Conservation (phyloP, 2,113 vertebrate species). For the Pogona vitticeps region DNA sequence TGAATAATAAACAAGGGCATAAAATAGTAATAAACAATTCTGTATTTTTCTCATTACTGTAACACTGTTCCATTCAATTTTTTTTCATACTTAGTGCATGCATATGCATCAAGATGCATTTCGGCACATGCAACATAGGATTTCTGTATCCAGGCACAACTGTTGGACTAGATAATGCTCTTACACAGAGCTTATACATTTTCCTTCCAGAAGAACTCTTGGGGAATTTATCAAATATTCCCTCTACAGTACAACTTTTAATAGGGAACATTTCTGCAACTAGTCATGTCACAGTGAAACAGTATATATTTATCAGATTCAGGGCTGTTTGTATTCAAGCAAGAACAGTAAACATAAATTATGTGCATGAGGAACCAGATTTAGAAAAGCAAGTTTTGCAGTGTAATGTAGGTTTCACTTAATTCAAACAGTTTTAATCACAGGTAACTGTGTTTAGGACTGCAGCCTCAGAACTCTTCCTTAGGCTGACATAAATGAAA, state of each 20-base stretch:
- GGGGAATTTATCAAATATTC: background rate
- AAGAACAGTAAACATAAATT: background rate
- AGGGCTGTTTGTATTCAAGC: background rate
- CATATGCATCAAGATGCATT: constrained; percentile 7
- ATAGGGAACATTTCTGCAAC: constrained; percentile 3
- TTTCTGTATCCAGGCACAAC: background rate
- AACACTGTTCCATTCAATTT: constrained; percentile 51
- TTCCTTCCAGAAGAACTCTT: constrained; percentile 6
- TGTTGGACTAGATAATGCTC: background rate
- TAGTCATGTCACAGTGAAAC: background rate
- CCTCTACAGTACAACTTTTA: background rate
- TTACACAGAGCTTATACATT: background rate
- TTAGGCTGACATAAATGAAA: background rate
- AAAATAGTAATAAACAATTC: constrained; percentile 70
- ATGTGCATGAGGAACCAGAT: background rate
- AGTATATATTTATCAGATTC: background rate
- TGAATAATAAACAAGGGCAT: constrained; percentile 68
- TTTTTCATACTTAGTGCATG: background rate
- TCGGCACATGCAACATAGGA: constrained; percentile 20
- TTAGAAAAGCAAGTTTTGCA: background rate
- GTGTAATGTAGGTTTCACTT: background rate
- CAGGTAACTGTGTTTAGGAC: background rate
- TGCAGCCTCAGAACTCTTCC: background rate
- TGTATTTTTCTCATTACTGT: constrained; percentile 66
- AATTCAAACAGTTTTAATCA: background rate